Base-by-base conservation (phyloP, 2,113 vertebrate species). In the Neodontobutis hainanensis region DNA sequence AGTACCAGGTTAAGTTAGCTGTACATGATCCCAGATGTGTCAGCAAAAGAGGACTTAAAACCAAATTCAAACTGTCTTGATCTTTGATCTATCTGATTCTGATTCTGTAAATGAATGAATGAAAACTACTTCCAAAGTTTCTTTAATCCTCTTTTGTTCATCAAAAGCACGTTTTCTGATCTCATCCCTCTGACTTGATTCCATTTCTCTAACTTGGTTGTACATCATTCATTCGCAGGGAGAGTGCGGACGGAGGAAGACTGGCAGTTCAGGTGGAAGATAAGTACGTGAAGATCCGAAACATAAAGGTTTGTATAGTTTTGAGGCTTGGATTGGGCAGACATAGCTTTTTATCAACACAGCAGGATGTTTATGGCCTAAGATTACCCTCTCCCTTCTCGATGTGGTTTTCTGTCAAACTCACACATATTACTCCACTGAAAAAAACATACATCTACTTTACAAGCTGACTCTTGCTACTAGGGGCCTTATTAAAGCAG, bases 181-280 rank as follows among this genome's bases (percentile, higher is more conserved):
- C 10, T 12, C 14, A 15, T 57, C 10, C 34, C 46, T 40, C 44
- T 61, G 7, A 5, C 55, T 32, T 72, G 9, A 51, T 65, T 59
- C 11, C 12, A 52, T 35, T 32, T 0, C 65, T 32, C 34, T 61
- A 15, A 71, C 50, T 11, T 16, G 47, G 6, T 11, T 44, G 43
- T 50, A 53, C 43, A 8, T 32, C 16, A 74, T 83, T 35, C 12
- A 8, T 48, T 85, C 83, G 53, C 88, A 99, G 97, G 88, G 97
- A 99, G 87, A 91, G 52, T 57, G 85, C 91, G 59, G 94, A 96
- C 75, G 95, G 93, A 81, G 94, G 93, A 86, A 91, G 66, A 89
- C 86, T 97, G 49, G 94, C 96, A 8, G 92, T 99, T 67, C 93
- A 95, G 89, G 91, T 97, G 87, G 94, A 97, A 73, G 94, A 94